These are phyloP conservation scores for Camponotus fellah DNA, from an alignment of 2,888 invertebrate species.

Conservation along the genomic window DNA sequence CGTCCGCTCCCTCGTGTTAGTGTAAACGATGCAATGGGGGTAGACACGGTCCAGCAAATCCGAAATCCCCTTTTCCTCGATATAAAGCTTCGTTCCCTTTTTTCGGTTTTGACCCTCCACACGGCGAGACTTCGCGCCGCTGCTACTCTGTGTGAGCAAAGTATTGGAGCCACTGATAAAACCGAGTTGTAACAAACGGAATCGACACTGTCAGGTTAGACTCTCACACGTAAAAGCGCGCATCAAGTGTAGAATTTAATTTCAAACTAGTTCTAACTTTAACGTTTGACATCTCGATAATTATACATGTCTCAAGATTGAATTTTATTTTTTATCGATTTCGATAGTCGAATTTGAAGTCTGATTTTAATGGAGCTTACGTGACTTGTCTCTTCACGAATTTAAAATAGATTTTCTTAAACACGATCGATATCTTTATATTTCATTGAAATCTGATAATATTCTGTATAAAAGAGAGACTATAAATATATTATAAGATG, in stretches of 20 bases:
- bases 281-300: slow-evolving; percentile 33
- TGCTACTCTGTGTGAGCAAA: slow-evolving; percentile 66
- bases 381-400: background rate
- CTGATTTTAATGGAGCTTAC: background rate
- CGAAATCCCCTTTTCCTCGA: slow-evolving; percentile 78
- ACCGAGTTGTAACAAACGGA: slow-evolving; percentile 61
- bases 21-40: slow-evolving; percentile 79
- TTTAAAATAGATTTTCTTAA: background rate
- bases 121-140: slow-evolving; percentile 72
- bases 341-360: background rate
- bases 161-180: slow-evolving; percentile 61
- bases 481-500: background rate
- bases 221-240: slow-evolving; percentile 32
- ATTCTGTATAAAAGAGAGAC: background rate
- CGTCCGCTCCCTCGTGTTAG: slow-evolving; percentile 75
- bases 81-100: slow-evolving; percentile 71
- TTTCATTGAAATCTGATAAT: background rate
- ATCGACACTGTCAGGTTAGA: slow-evolving; percentile 58
- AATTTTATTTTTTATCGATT: slow-evolving; percentile 14
- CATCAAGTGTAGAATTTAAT: slow-evolving; percentile 51
- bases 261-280: slow-evolving; percentile 19
- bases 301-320: slow-evolving; percentile 13
- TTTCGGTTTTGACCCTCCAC: slow-evolving; percentile 67
- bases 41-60: slow-evolving; percentile 79
- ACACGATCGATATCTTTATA: background rate